Conservation (phyloP, 2,113 vertebrate genomes). For the Hylia prasina region DNA sequence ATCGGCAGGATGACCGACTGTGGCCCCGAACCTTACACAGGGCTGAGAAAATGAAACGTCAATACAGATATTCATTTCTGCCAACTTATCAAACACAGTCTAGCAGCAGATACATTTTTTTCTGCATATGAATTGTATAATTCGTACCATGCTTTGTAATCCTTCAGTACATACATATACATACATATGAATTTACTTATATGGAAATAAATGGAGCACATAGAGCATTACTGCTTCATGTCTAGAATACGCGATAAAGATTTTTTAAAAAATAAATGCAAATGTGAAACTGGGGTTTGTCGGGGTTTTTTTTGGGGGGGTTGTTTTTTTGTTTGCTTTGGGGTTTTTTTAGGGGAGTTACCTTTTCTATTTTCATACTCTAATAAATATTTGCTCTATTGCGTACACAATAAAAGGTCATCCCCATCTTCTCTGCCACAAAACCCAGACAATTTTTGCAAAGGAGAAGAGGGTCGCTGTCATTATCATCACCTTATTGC, state of each 20-base stretch:
- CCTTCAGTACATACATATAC: background rate
- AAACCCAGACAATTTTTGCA: background rate
- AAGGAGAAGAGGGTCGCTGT: background rate
- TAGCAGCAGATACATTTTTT: background rate
- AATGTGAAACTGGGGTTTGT: background rate
- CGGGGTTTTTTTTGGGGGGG: background rate
- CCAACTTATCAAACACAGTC: background rate
- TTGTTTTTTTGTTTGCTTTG: background rate
- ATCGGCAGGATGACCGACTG: fast-evolving
- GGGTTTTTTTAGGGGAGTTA: background rate
- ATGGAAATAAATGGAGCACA: background rate
- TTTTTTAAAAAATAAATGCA: background rate
- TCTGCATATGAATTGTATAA: background rate
- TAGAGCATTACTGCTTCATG: background rate
- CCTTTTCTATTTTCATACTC: background rate
- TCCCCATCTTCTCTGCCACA: background rate
- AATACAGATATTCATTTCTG: background rate
- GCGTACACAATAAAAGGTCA: background rate
- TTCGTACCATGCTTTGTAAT: background rate
- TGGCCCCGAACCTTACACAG: fast-evolving
- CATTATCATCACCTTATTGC: background rate
- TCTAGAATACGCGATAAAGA: background rate
- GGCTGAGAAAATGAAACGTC: background rate
- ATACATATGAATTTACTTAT: background rate
- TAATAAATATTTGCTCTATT: background rate